These are phyloP conservation scores for Drosophila phalerata DNA, from an alignment of 2,888 invertebrate species.

Conservation along the genomic window DNA sequence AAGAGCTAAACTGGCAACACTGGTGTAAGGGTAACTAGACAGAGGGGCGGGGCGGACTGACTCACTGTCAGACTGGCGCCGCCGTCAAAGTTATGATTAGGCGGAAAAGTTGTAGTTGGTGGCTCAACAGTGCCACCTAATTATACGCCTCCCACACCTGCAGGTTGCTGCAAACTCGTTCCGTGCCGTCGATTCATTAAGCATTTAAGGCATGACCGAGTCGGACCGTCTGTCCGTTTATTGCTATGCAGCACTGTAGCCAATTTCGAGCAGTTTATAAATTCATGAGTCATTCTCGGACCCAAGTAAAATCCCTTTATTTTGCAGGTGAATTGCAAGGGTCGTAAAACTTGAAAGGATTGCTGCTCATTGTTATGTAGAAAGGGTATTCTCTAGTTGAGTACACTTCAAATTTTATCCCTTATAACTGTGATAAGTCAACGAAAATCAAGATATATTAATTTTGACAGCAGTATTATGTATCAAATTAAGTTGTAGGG, in stretches of 20 bases:
- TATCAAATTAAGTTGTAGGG: too few species aligned
- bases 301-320: not conserved
- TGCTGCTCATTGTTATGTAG: not conserved
- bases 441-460: too few species aligned
- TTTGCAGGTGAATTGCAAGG: not conserved
- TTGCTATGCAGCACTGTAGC: slow-evolving; percentile 5
- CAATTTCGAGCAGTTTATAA: slow-evolving; percentile 40
- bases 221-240: not conserved
- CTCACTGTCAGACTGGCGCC: slow-evolving; percentile 57
- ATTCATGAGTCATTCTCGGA: slow-evolving; percentile 63
- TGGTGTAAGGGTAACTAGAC: not conserved
- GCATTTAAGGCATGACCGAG: slow-evolving; percentile 34
- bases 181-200: slow-evolving; percentile 76
- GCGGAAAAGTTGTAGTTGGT: slow-evolving; percentile 35
- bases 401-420: not conserved
- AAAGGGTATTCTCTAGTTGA: not conserved
- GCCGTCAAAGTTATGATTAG: slow-evolving; percentile 58
- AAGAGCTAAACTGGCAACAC: too few species aligned
- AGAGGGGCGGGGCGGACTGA: not conserved
- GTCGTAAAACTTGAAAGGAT: not conserved
- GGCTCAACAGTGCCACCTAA: slow-evolving; percentile 34
- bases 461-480: too few species aligned
- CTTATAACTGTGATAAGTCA: not conserved
- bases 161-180: slow-evolving; percentile 47
- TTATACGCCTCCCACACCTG: slow-evolving; percentile 61